Evolutionary conservation across 1,140 invertebrate species (phyloP).

Genomic region (Drosophila malerkotliana): DNA sequence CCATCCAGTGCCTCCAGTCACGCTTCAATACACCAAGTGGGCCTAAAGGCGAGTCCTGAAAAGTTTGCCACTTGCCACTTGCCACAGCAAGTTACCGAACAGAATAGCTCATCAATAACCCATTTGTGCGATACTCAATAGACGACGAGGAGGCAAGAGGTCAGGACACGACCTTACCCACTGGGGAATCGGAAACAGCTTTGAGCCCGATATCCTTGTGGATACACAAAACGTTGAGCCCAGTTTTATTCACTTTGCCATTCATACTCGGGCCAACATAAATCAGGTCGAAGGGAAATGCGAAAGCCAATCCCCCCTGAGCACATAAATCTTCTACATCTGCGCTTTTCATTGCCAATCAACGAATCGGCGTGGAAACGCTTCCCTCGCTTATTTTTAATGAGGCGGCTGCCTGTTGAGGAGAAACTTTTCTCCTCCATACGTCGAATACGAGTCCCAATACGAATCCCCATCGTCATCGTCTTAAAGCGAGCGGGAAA

Average conservation of each 20-base stretch:
- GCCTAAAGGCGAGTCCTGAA: slow-evolving; percentile 42
- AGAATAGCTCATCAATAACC: slow-evolving; percentile 81
- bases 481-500: slow-evolving; percentile 34
- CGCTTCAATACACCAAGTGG: slow-evolving; percentile 59
- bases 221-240: slow-evolving; percentile 39
- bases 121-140: slow-evolving; percentile 63
- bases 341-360: slow-evolving; percentile 66
- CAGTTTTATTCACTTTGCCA: slow-evolving; percentile 55
- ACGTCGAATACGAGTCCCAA: not conserved
- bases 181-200: slow-evolving; percentile 47
- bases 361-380: slow-evolving; percentile 57
- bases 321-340: slow-evolving; percentile 45
- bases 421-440: not conserved
- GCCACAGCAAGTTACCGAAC: slow-evolving; percentile 50
- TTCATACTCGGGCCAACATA: slow-evolving; percentile 42
- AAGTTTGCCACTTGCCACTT: slow-evolving; percentile 56
- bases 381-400: slow-evolving; percentile 71
- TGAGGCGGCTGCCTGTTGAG: slow-evolving; percentile 44
- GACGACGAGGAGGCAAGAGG: not conserved
- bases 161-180: slow-evolving; percentile 50
- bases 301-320: slow-evolving; percentile 34
- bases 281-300: slow-evolving; percentile 31
- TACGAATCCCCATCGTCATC: slow-evolving; percentile 18
- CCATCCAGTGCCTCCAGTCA: slow-evolving; percentile 43
- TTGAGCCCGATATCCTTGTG: slow-evolving; percentile 39